Evolutionary conservation across 2,797 vertebrate genomes (phyloP).

Genomic region (Catamblyrhynchus diadema): DNA sequence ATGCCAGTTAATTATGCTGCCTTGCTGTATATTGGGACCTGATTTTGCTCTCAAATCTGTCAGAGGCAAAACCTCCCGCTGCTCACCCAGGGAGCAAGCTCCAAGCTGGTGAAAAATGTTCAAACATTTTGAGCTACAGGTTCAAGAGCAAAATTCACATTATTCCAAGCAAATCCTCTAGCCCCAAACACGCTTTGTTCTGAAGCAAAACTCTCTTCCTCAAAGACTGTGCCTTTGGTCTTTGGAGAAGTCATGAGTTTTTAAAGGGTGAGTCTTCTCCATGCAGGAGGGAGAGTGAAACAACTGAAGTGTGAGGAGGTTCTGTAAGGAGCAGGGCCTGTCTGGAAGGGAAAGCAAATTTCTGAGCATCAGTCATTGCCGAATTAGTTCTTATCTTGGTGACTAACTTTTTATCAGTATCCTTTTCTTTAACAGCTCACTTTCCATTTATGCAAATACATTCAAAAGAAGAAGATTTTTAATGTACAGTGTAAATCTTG

Average conservation of each 20-base stretch:
- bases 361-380: slow-evolving; percentile 45
- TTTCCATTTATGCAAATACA: slow-evolving; percentile 66
- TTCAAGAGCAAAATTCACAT: slow-evolving; percentile 25
- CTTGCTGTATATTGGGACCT: not conserved
- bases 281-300: not conserved
- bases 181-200: slow-evolving; percentile 30
- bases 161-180: not conserved
- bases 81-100: not conserved
- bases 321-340: slow-evolving; percentile 23
- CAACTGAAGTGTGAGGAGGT: slow-evolving; percentile 15
- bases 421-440: slow-evolving; percentile 53
- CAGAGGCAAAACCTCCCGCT: not conserved
- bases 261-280: slow-evolving; percentile 27
- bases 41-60: not conserved
- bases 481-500: slow-evolving; percentile 66
- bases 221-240: not conserved
- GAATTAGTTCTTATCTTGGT: slow-evolving; percentile 52
- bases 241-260: slow-evolving; percentile 37
- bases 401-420: slow-evolving; percentile 64
- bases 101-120: not conserved
- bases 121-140: slow-evolving; percentile 29
- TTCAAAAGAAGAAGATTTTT: slow-evolving; percentile 63
- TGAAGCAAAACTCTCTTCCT: slow-evolving; percentile 42
- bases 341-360: slow-evolving; percentile 55
- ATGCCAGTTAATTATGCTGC: slow-evolving; percentile 38